Conservation (phyloP, 2,113 vertebrate genomes). For the Hipposideros armiger region DNA sequence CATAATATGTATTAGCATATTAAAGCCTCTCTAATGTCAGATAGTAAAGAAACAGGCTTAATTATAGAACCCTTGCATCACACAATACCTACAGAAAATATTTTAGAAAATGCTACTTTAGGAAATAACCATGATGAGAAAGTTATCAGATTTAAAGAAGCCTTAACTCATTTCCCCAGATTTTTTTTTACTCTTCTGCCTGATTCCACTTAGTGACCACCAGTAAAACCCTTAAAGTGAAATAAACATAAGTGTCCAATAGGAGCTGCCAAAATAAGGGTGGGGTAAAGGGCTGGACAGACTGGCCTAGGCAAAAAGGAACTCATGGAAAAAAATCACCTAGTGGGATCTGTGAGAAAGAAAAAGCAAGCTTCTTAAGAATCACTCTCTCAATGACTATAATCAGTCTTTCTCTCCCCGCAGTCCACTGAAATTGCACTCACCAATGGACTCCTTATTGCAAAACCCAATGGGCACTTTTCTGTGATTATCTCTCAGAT, state of each 20-base stretch:
- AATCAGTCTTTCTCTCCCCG: conserved; percentile 37
- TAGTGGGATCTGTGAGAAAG: not conserved
- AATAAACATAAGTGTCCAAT: not conserved
- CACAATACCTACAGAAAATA: not conserved
- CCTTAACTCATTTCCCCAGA: conserved; percentile 21
- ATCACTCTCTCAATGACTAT: conserved; percentile 30
- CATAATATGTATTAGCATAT: not conserved
- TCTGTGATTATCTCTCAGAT: conserved; percentile 35
- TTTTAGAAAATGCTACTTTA: conserved; percentile 20
- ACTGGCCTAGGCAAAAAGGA: conserved; percentile 16
- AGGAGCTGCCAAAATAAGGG: not conserved
- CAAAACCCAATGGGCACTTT: conserved; percentile 57
- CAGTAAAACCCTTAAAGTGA: conserved; percentile 43
- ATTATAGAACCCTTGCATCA: conserved; percentile 37
- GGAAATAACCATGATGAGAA: conserved; percentile 52
- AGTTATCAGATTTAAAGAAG: conserved; percentile 48
- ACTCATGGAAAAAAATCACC: conserved; percentile 64
- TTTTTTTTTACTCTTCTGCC: conserved; percentile 14
- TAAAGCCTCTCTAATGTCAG: conserved; percentile 20
- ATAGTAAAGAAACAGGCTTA: conserved; percentile 30
- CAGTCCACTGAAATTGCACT: conserved; percentile 39
- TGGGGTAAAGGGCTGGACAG: not conserved
- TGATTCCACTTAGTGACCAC: conserved; percentile 23
- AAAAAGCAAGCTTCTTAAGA: conserved; percentile 59
- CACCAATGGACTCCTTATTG: not conserved